Evolutionary conservation across 2,888 invertebrate species (phyloP).

Genomic region (Macaria notata): DNA sequence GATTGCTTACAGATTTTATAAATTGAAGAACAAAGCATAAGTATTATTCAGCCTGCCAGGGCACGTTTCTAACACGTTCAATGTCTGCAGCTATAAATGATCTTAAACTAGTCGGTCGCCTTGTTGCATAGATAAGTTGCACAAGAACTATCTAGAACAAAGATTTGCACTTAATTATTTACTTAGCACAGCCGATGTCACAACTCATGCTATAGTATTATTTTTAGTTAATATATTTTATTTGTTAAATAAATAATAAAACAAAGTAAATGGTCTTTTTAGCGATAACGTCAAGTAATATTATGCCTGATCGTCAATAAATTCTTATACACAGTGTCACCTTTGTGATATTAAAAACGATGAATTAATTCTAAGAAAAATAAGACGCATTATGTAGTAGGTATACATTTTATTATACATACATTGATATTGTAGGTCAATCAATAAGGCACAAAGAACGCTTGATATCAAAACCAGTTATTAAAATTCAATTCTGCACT

Average conservation of each 20-base stretch:
- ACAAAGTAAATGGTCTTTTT: too few species aligned
- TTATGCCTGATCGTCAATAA: neutral
- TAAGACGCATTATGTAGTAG: neutral
- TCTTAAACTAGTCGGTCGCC: neutral
- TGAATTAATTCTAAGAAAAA: neutral
- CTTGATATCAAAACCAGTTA: slow-evolving; percentile 1
- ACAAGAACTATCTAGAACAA: slow-evolving; percentile 3
- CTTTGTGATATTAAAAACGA: neutral
- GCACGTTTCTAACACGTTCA: neutral
- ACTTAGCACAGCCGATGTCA: neutral
- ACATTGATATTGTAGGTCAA: too few species aligned
- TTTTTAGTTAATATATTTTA: neutral
- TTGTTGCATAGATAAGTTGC: slow-evolving; percentile 16
- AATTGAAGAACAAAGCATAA: too few species aligned
- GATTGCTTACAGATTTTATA: too few species aligned
- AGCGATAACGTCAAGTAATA: neutral
- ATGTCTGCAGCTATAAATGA: too few species aligned
- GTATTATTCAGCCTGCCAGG: neutral
- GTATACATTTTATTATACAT: neutral
- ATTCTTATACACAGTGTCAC: neutral
- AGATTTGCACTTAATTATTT: slow-evolving; percentile 9
- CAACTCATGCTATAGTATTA: neutral
- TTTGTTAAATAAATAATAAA: too few species aligned
- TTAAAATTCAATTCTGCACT: too few species aligned
- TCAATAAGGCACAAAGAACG: neutral